Conservation (phyloP, 2,888 invertebrate genomes). For the Epinotia nisella region DNA sequence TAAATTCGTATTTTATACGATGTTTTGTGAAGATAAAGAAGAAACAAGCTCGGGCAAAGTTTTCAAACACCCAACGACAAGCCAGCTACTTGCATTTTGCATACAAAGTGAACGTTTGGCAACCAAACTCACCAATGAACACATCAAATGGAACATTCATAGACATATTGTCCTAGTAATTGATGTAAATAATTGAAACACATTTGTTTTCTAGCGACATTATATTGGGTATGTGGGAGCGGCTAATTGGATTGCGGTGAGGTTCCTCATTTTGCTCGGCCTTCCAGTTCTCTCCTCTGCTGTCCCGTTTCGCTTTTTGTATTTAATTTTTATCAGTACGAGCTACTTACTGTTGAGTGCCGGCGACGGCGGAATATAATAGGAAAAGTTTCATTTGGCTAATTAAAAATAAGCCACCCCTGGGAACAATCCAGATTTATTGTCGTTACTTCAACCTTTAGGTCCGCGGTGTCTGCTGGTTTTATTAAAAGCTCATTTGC, state of each 20-base stretch:
- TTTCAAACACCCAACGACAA: slow-evolving; percentile 39
- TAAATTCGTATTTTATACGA: slow-evolving; percentile 43
- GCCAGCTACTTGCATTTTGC: slow-evolving; percentile 32
- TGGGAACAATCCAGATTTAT: slow-evolving; percentile 75
- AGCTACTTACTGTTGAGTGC: slow-evolving; percentile 57
- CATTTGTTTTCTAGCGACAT: slow-evolving; percentile 64
- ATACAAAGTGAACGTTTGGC: slow-evolving; percentile 30
- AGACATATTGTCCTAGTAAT: slow-evolving; percentile 35
- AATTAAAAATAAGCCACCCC: slow-evolving; percentile 79
- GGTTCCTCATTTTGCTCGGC: slow-evolving; percentile 65
- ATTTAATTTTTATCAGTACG: slow-evolving; percentile 73
- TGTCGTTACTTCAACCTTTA: slow-evolving; percentile 68
- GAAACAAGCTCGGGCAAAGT: slow-evolving; percentile 37
- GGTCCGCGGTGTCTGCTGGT: slow-evolving; percentile 60
- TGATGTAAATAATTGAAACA: slow-evolving; percentile 54
- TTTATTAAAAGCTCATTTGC: slow-evolving; percentile 68
- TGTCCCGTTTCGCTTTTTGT: slow-evolving; percentile 61
- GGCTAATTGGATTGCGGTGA: slow-evolving; percentile 75
- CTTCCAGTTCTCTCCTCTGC: slow-evolving; percentile 55
- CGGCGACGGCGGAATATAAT: slow-evolving; percentile 71
- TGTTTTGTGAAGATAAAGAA: slow-evolving; percentile 43
- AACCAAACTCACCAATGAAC: slow-evolving; percentile 27
- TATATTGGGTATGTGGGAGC: slow-evolving; percentile 68
- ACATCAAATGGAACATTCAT: slow-evolving; percentile 24
- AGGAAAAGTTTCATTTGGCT: slow-evolving; percentile 81